These are phyloP conservation scores for Meloidogyne hapla DNA, from an alignment of 1,140 invertebrate species.

Conservation along the genomic window DNA sequence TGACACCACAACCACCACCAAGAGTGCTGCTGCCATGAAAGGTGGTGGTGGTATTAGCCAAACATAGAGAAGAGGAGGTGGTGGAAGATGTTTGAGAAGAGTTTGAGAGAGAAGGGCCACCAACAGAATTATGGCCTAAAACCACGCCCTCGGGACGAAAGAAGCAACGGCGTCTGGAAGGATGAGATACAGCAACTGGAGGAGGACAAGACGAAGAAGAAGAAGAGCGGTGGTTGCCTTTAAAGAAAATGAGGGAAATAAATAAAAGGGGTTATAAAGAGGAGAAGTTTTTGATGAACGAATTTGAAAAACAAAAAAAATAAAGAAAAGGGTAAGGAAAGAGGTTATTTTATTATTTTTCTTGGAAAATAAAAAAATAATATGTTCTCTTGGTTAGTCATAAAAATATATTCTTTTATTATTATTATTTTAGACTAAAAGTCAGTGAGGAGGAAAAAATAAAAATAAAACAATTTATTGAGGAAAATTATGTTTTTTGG, in stretches of 20 bases:
- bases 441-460: background rate
- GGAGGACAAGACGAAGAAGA: background rate
- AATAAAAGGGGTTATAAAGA: background rate
- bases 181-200: background rate
- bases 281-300: background rate
- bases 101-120: background rate
- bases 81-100: background rate
- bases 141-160: background rate
- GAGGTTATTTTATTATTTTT: background rate
- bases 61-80: background rate
- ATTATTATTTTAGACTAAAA: slow-evolving; percentile 2
- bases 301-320: background rate
- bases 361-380: background rate
- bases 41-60: background rate
- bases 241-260: background rate
- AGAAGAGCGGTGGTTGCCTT: slow-evolving; percentile 1
- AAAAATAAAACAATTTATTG: background rate
- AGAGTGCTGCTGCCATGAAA: background rate
- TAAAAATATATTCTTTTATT: background rate
- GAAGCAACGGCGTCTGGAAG: background rate
- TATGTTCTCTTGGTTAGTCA: background rate
- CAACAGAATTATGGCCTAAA: background rate
- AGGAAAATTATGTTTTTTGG: too few species aligned
- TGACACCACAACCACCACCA: background rate
- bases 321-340: background rate